These are phyloP conservation scores for Sorex fumeus DNA, from an alignment of 2,113 vertebrate genomes.

Conservation along the genomic window DNA sequence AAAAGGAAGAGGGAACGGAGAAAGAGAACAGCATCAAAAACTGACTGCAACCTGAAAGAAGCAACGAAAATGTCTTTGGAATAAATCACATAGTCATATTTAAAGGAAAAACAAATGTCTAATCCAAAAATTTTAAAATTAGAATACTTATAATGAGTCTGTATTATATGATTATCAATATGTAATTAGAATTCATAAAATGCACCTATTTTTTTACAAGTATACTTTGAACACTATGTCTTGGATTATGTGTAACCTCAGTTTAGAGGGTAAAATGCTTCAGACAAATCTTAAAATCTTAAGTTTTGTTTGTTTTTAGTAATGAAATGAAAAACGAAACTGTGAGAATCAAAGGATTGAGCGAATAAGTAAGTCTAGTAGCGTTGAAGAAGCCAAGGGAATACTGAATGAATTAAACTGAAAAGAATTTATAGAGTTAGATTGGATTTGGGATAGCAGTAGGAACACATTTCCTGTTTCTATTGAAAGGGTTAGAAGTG, in stretches of 20 bases:
- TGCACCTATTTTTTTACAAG: background rate
- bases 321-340: background rate
- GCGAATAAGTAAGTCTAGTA: background rate
- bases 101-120: background rate
- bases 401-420: background rate
- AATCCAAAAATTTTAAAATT: background rate
- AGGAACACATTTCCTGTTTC: background rate
- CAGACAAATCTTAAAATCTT: constrained; percentile 3
- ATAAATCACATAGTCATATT: background rate
- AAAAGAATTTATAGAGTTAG: background rate
- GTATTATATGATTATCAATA: background rate
- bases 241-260: background rate
- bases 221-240: background rate
- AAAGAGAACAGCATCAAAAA: constrained; percentile 20
- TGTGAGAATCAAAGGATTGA: background rate
- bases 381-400: background rate
- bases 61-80: background rate
- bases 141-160: background rate
- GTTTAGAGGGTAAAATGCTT: background rate
- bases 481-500: background rate
- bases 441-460: background rate
- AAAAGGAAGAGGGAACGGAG: background rate
- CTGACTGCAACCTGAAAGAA: background rate
- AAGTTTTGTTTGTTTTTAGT: background rate
- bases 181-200: background rate